Conservation (phyloP, 2,113 vertebrate species). For the Etia nguti region DNA sequence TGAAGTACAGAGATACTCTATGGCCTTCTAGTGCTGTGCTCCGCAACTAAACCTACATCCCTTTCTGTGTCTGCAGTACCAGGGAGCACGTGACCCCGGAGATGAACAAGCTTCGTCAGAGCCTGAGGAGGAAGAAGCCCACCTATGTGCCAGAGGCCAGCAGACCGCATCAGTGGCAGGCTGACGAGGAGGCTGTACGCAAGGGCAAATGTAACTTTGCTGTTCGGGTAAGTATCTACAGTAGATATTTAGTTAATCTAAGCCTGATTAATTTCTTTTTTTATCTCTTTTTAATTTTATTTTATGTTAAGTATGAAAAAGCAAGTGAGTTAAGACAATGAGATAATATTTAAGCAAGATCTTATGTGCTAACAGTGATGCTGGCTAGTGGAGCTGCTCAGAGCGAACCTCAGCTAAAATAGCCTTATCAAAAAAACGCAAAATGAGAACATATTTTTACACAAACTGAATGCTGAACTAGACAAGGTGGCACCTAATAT, state of each 20-base stretch:
- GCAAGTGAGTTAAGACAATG: neutral
- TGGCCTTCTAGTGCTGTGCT: neutral
- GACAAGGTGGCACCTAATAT: neutral
- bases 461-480: neutral
- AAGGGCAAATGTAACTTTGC: constrained; percentile 89
- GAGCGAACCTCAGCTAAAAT: neutral
- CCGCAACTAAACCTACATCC: neutral
- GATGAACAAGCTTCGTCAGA: constrained; percentile 94
- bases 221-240: constrained; percentile 76
- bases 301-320: neutral
- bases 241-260: neutral
- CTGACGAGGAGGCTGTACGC: constrained; percentile 86
- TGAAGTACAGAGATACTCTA: neutral
- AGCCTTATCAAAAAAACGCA: neutral
- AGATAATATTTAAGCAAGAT: neutral
- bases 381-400: neutral
- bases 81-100: constrained; percentile 80
- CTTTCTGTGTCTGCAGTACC: constrained; percentile 47
- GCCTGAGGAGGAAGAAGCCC: constrained; percentile 87
- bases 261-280: neutral
- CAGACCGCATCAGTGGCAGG: constrained; percentile 90
- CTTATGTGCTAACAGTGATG: neutral
- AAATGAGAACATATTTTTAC: neutral
- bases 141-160: constrained; percentile 88
- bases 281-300: neutral